Evolutionary conservation across 2,797 vertebrate species (phyloP), one percentile per base, ranked within the genome.

Genomic region (Microctenopoma steveboyesi): DNA sequence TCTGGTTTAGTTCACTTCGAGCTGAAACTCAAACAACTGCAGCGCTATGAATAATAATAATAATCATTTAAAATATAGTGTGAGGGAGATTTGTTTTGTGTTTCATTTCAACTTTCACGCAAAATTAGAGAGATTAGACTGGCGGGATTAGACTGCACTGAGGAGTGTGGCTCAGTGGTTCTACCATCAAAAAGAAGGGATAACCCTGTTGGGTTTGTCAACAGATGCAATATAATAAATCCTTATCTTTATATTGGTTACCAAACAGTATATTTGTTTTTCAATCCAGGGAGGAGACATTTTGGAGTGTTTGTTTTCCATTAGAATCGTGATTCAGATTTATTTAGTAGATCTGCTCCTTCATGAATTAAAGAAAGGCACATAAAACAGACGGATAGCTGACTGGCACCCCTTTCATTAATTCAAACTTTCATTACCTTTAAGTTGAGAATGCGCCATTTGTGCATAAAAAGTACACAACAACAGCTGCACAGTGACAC

Each of bases 251-350:
- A 27, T 51, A 45, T 40, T 79, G 76, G 70, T 82, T 83, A 64
- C 63, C 62, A 80, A 83, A 82, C 69, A 65, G 71, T 89, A 79
- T 81, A 75, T 79, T 68, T 81, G 60, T 77, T 79, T 82, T 81
- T 82, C 9, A 84, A 83, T 75, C 66, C 72, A 51, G 57, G 40
- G 55, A 50, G 43, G 60, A 69, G 68, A 65, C 22, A 69, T 80
- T 73, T 66, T 39, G 40, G 25, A 49, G 12, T 28, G 25, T 70
- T 69, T 76, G 58, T 76, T 71, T 79, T 39, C 62, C 33, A 62
- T 80, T 78, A 33, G 62, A 82, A 81, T 74, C 15, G 73, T 61
- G 45, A 76, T 76, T 76, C 33, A 67, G 7, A 68, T n/a, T 53
- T 37, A 63, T 82, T 65, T 47, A 47, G 47, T 50, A 10, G 40